Evolutionary conservation across 1,140 invertebrate species (phyloP).

Genomic region (Sinella curviseta): DNA sequence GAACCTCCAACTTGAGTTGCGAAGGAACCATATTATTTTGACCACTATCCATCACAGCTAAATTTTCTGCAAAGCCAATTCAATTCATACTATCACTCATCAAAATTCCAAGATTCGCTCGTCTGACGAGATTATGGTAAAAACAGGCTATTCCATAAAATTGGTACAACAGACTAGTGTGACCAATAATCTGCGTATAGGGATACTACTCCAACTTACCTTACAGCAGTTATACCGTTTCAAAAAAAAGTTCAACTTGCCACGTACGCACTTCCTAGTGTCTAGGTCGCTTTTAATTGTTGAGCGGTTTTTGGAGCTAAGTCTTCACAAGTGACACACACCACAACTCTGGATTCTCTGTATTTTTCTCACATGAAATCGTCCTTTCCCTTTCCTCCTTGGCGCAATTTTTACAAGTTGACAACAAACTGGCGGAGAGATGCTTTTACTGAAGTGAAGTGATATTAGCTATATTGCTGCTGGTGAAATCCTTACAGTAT

Average conservation of each 20-base stretch:
- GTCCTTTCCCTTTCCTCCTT: not conserved
- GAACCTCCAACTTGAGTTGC: not conserved
- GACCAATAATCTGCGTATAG: too few species aligned
- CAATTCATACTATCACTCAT: not conserved
- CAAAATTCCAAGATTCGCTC: too few species aligned
- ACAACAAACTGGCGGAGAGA: not conserved
- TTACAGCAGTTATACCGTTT: too few species aligned
- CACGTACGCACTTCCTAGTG: too few species aligned
- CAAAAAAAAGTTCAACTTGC: too few species aligned
- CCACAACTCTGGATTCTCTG: not conserved
- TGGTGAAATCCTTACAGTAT: slow-evolving; percentile 21
- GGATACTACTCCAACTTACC: too few species aligned
- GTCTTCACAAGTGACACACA: too few species aligned
- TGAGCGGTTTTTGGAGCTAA: too few species aligned
- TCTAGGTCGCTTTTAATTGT: too few species aligned
- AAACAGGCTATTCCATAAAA: too few species aligned
- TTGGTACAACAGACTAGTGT: too few species aligned
- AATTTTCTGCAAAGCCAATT: not conserved
- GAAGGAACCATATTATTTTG: slow-evolving; percentile 19
- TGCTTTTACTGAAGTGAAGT: slow-evolving; percentile 1
- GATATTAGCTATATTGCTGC: slow-evolving; percentile 16
- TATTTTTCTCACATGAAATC: not conserved
- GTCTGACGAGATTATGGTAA: too few species aligned
- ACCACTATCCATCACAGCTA: slow-evolving; percentile 24
- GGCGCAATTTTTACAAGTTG: not conserved